A percentile compares a stretch with the other conserved stretches of the same genome.
These are phyloP conservation scores for Muscina levida DNA, from an alignment of 2,888 invertebrate species.

Conservation along the genomic window DNA sequence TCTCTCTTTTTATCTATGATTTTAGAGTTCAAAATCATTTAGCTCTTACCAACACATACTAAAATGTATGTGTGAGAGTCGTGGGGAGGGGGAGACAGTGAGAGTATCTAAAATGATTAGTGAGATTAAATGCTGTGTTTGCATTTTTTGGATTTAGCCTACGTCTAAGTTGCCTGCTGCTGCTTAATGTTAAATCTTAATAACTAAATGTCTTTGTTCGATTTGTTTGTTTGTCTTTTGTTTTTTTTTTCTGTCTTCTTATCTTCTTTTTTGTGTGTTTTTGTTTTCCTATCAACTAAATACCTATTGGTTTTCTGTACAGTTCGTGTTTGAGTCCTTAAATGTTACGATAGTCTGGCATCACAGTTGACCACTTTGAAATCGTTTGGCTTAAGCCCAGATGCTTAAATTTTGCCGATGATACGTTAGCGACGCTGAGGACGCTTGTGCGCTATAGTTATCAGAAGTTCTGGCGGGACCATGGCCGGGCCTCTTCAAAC, in stretches of 20 bases:
- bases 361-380: slow-evolving; percentile 74
- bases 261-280: too few relatives aligned
- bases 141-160: slow-evolving; percentile 26
- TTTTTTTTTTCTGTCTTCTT: neutral
- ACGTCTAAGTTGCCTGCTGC: neutral
- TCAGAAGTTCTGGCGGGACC: slow-evolving; percentile 52
- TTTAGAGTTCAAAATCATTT: too few relatives aligned
- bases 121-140: neutral
- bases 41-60: slow-evolving; percentile 37
- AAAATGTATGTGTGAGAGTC: slow-evolving; percentile 53
- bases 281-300: slow-evolving; percentile 17
- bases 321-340: slow-evolving; percentile 12
- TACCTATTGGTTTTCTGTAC: neutral
- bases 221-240: slow-evolving; percentile 56
- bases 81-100: too few relatives aligned
- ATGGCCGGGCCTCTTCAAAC: slow-evolving; percentile 54
- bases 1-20: too few relatives aligned
- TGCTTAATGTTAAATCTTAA: neutral
- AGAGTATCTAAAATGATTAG: neutral
- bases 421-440: slow-evolving; percentile 45
- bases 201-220: slow-evolving; percentile 62
- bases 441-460: slow-evolving; percentile 43
- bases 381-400: slow-evolving; percentile 69
- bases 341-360: slow-evolving; percentile 69
- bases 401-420: slow-evolving; percentile 75